A percentile compares a stretch with the other conserved stretches of the same genome.
Evolutionary conservation across 2,888 invertebrate species (phyloP).

Genomic region (Tetragnatha montana): DNA sequence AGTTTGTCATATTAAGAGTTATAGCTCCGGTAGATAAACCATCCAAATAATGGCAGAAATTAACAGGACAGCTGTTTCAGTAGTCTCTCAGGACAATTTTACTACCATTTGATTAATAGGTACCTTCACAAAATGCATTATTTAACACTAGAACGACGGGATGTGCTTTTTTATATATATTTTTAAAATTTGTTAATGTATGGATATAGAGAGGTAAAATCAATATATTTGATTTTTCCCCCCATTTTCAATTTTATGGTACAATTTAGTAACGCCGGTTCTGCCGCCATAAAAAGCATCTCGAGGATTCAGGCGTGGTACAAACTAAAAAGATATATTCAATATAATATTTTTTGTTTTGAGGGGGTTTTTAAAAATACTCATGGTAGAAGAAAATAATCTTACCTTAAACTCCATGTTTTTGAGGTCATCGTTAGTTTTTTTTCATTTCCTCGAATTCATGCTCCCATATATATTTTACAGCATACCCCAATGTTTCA

Average conservation of each 20-base stretch:
- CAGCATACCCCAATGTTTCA: constrained; percentile 63
- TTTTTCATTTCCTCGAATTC: constrained; percentile 71
- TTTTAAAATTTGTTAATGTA: too few relatives aligned
- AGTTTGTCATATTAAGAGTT: too few relatives aligned
- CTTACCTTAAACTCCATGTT: constrained; percentile 47
- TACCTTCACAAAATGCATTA: too few relatives aligned
- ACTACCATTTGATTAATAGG: too few relatives aligned
- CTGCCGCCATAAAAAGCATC: constrained; percentile 74
- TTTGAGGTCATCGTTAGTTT: constrained; percentile 15
- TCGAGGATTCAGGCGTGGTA: constrained; percentile 72
- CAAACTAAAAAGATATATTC: background rate
- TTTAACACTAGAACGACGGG: too few relatives aligned
- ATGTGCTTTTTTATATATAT: too few relatives aligned
- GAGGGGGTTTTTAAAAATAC: constrained; percentile 50
- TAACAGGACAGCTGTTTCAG: too few relatives aligned
- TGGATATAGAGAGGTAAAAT: too few relatives aligned
- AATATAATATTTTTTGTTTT: too few relatives aligned
- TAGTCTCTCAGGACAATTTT: too few relatives aligned
- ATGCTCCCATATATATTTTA: constrained; percentile 72
- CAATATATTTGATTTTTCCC: constrained; percentile 70
- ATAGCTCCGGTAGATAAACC: too few relatives aligned
- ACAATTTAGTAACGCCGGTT: constrained; percentile 72
- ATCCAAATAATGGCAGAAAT: too few relatives aligned
- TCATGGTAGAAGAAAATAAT: background rate
- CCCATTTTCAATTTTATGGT: constrained; percentile 61